A percentile compares a stretch with the other conserved stretches of the same genome.
Conservation (phyloP, 2,797 vertebrate genomes). For the Setipinna tenuifilis region DNA sequence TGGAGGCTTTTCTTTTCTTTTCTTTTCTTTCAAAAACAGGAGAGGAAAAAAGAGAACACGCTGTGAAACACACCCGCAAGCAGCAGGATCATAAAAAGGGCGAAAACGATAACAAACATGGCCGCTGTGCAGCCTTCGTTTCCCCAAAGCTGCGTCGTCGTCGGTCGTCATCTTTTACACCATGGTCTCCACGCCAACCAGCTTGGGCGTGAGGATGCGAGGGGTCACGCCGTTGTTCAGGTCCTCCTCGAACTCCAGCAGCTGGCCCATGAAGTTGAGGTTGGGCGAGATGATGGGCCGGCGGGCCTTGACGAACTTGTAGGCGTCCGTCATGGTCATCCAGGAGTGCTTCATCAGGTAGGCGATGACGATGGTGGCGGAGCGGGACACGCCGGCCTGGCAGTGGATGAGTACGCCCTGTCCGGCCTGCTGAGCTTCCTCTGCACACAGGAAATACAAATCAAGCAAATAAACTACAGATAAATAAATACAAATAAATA, state of each 20-base stretch:
- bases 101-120: slow-evolving; percentile 24
- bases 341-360: slow-evolving; percentile 99
- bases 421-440: slow-evolving; percentile 96
- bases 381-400: slow-evolving; percentile 96
- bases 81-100: neutral
- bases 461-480: neutral
- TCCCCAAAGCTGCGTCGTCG: neutral
- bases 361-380: slow-evolving; percentile 97
- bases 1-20: neutral
- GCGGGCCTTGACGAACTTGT: slow-evolving; percentile 98
- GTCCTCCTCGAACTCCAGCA: slow-evolving; percentile 98
- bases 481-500: slow-evolving; percentile 1
- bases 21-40: neutral
- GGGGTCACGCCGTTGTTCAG: slow-evolving; percentile 96
- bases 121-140: neutral
- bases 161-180: slow-evolving; percentile 74
- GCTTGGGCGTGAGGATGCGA: slow-evolving; percentile 94
- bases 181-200: slow-evolving; percentile 90
- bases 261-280: slow-evolving; percentile 99
- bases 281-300: slow-evolving; percentile 98
- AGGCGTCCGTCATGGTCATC: slow-evolving; percentile 99
- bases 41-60: neutral
- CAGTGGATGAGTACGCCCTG: slow-evolving; percentile 98
- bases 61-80: neutral
- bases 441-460: slow-evolving; percentile 67